Evolutionary conservation across 2,797 vertebrate species (phyloP), one percentile per base, ranked within the genome.

Genomic region (Melanotaenia pygmaea): DNA sequence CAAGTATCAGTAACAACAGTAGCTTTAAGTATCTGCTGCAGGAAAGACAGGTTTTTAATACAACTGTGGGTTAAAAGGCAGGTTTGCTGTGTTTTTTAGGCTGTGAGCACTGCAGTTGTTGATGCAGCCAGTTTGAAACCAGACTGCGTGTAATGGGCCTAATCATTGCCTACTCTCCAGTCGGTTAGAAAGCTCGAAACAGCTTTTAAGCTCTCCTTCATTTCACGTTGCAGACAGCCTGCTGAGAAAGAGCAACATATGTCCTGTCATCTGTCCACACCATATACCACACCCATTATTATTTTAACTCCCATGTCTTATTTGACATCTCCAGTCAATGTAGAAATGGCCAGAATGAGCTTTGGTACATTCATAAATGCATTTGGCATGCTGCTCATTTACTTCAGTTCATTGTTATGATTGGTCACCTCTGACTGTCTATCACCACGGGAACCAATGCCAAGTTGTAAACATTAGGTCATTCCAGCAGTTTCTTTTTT

Each of bases 241-340:
- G 79, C 65, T 16, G 57, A 76, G 70, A 69, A 61, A 64, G 57
- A 67, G 54, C 68, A 76, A 64, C 91, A 88, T 90, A 88, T 90
- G 91, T 81, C 82, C 80, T 1, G 59, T 94, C 91, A 85, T 92
- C 90, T 93, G 93, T 73, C 87, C 68, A 24, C 70, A 7, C 88
- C 85, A 82, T 85, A 86, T 84, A 86, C 80, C 87, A 74, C 77
- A 18, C 72, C 84, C 83, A 83, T 75, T 70, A 78, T 71, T 79
- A 64, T 83, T 81, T 77, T 73, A 76, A 80, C 63, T 59, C 62
- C 68, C 67, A 63, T 37, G 59, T 79, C 60, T 66, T 75, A 51
- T 77, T 79, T 81, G 83, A 87, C 84, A 68, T 86, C 83, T 83
- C 54, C 74, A 71, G 77, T 54, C 71, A 24, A 26, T 32, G 63